phyloP scores from a whole-genome alignment of 2,797 vertebrate species.

The Microctenopoma lineatum region DNA sequence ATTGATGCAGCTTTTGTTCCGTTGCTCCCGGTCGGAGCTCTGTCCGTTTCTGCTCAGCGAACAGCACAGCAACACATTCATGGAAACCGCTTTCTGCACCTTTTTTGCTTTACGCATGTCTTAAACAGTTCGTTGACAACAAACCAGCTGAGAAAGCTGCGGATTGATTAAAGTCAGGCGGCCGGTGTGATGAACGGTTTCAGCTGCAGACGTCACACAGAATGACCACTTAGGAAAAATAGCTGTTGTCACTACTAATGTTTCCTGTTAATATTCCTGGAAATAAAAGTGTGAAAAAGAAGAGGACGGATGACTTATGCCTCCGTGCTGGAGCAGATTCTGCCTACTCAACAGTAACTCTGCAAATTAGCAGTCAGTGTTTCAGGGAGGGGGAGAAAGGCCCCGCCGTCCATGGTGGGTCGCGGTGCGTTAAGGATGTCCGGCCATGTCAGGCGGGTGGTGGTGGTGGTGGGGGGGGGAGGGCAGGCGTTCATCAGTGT shows the following conservation, averaged over 20 bases:
- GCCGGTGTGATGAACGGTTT: no score
- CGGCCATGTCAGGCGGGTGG: conserved; percentile 35
- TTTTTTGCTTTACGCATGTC: no score
- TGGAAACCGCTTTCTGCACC: no score
- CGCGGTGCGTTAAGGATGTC: conserved; percentile 66
- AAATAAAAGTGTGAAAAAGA: conserved; percentile 5
- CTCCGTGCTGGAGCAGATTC: conserved; percentile 40
- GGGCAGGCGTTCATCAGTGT: conserved; percentile 36
- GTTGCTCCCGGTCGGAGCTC: neutral
- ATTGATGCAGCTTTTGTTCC: conserved; percentile 30
- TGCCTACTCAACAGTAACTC: conserved; percentile 52
- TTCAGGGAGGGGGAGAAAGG: neutral
- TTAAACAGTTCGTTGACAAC: neutral
- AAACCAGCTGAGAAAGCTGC: neutral
- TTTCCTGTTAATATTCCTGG: conserved; percentile 14
- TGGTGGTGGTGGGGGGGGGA: no score
- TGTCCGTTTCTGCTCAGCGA: no score
- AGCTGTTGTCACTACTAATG: neutral
- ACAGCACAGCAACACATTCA: no score
- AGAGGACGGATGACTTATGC: conserved; percentile 37
- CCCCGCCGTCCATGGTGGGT: conserved; percentile 34
- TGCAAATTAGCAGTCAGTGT: conserved; percentile 43
- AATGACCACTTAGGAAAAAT: neutral
- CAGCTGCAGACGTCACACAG: neutral
- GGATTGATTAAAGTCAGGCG: neutral